Evolutionary conservation across 2,113 vertebrate genomes (phyloP).

Genomic region (Vanacampus margaritifer): DNA sequence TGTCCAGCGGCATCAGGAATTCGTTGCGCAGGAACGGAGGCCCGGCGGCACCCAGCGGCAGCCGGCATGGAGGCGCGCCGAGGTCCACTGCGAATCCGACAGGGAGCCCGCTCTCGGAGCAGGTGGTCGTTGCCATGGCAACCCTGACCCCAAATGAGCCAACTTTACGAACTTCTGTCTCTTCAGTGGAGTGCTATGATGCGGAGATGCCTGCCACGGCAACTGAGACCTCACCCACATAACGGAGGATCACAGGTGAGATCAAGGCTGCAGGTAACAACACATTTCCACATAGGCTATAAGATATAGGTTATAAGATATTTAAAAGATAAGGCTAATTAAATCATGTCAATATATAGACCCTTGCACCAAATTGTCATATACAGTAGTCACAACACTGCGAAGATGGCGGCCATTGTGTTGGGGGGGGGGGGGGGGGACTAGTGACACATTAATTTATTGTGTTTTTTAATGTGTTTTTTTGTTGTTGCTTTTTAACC

Average conservation of each 20-base stretch:
- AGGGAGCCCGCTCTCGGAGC: background rate
- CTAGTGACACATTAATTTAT: too few relatives aligned
- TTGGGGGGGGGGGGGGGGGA: too few relatives aligned
- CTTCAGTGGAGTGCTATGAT: slow-evolving; percentile 11
- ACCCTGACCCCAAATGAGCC: slow-evolving; percentile 12
- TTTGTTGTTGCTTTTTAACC: too few relatives aligned
- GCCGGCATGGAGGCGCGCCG: background rate
- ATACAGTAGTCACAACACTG: too few relatives aligned
- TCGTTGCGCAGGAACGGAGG: slow-evolving; percentile 55
- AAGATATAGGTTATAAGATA: too few relatives aligned
- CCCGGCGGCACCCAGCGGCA: background rate
- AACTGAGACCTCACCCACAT: slow-evolving; percentile 55
- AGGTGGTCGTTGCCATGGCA: slow-evolving; percentile 37
- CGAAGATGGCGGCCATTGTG: too few relatives aligned
- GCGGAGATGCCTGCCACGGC: slow-evolving; percentile 21
- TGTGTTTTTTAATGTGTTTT: too few relatives aligned
- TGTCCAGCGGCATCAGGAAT: slow-evolving; percentile 54
- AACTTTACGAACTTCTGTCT: background rate
- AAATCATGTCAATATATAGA: too few relatives aligned
- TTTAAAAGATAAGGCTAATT: too few relatives aligned
- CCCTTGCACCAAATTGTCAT: too few relatives aligned
- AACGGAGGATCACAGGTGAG: slow-evolving; percentile 16
- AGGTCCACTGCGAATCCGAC: background rate
- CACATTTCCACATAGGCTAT: too few relatives aligned
- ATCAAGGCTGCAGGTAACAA: too few relatives aligned